Percentiles rank a stretch among this genome's conserved stretches.
These are phyloP conservation scores for Sycobia sp. DNA, from an alignment of 1,140 invertebrate species.

Conservation along the genomic window DNA sequence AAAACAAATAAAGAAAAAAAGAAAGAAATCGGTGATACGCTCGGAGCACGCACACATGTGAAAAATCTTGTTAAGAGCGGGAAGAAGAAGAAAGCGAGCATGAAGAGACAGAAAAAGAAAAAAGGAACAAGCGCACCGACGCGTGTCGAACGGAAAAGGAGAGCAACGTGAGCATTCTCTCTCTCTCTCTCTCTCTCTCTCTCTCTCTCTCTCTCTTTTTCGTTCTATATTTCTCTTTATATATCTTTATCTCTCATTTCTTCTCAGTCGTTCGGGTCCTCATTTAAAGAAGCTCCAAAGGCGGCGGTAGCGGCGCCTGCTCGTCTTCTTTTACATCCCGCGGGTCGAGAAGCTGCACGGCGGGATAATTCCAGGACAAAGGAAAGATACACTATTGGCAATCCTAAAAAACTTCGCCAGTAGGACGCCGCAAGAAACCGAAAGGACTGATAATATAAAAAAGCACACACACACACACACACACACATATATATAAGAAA, in stretches of 20 bases:
- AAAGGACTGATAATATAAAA: constrained; percentile 28
- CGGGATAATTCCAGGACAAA: constrained; percentile 42
- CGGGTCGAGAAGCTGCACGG: constrained; percentile 21
- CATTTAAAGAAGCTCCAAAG: constrained; percentile 21
- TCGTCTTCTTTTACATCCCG: constrained; percentile 4
- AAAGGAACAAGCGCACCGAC: too few species aligned
- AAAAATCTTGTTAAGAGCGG: too few species aligned
- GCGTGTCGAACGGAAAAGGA: neutral
- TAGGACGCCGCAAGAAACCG: constrained; percentile 31
- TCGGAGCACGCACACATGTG: neutral
- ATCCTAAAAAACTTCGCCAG: constrained; percentile 36
- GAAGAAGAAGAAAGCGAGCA: neutral
- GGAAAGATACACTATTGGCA: constrained; percentile 43
- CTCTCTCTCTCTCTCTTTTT: too few species aligned
- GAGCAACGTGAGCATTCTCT: constrained; percentile 13
- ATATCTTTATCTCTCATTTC: too few species aligned
- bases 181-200: too few species aligned
- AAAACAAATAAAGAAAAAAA: too few species aligned
- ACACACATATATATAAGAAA: neutral
- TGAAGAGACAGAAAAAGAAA: too few species aligned
- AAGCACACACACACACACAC: neutral
- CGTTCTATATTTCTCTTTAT: too few species aligned
- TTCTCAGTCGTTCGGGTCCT: too few species aligned
- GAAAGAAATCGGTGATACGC: neutral
- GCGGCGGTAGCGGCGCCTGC: too few species aligned